Evolutionary conservation across 2,797 vertebrate species (phyloP).

Genomic region (Pseudochromis fuscus): DNA sequence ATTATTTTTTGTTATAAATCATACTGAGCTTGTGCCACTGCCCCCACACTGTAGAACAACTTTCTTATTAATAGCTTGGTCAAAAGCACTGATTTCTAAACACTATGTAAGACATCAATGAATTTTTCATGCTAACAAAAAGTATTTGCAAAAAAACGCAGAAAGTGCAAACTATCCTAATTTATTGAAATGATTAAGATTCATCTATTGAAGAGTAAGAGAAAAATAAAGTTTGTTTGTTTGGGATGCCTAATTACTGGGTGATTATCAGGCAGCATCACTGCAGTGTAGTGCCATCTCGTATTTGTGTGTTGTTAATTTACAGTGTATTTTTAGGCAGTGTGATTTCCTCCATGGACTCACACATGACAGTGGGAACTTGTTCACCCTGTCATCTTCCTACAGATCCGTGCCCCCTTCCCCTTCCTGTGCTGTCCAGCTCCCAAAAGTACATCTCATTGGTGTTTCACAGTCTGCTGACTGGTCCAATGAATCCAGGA

Average conservation of each 20-base stretch:
- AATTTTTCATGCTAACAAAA: neutral
- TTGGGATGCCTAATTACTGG: slow-evolving; percentile 6
- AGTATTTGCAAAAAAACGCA: slow-evolving; percentile 11
- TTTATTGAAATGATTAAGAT: neutral
- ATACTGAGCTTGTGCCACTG: neutral
- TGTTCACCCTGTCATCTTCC: slow-evolving; percentile 37
- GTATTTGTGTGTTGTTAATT: slow-evolving; percentile 32
- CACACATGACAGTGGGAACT: slow-evolving; percentile 7
- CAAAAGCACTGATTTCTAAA: slow-evolving; percentile 16
- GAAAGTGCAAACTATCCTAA: neutral
- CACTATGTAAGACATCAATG: neutral
- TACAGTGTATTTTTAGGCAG: slow-evolving; percentile 8
- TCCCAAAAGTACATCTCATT: slow-evolving; percentile 34
- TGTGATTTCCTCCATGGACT: slow-evolving; percentile 18
- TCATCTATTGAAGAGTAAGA: neutral
- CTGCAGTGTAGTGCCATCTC: neutral
- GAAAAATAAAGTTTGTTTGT: neutral
- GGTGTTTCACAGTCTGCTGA: slow-evolving; percentile 33
- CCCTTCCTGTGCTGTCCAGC: too few relatives aligned
- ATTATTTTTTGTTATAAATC: too few relatives aligned
- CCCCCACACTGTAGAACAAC: neutral
- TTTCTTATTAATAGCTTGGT: neutral
- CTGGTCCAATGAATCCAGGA: slow-evolving; percentile 6
- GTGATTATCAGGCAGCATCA: slow-evolving; percentile 16
- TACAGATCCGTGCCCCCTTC: slow-evolving; percentile 24